Percentiles rank a stretch among this genome's conserved stretches.
phyloP scores from a whole-genome alignment of 1,140 invertebrate genomes.

The Pachyrhynchus sulphureomaculatus region DNA sequence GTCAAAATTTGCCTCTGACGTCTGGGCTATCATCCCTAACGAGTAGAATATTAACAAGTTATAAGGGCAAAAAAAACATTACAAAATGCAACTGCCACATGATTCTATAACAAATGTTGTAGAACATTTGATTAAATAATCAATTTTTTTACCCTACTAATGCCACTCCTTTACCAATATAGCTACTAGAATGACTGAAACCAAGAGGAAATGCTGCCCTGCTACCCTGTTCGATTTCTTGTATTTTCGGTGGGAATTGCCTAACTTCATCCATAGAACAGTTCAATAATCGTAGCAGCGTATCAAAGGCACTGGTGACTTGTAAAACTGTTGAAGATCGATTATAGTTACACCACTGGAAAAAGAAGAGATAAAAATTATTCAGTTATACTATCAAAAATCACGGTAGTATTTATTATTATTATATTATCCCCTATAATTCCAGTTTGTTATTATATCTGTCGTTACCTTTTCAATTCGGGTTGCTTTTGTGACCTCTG shows the following conservation, averaged over 20 bases:
- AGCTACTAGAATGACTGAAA: conserved; percentile 85
- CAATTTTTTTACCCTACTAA: conserved; percentile 87
- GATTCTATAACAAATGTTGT: no score
- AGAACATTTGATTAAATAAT: no score
- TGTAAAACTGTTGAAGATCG: conserved; percentile 59
- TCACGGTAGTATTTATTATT: no score
- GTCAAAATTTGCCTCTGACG: no score
- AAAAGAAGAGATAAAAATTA: conserved; percentile 5
- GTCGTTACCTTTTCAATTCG: no score
- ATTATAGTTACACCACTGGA: conserved; percentile 69
- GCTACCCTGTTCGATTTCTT: conserved; percentile 62
- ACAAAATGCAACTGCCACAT: no score
- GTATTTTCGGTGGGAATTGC: conserved; percentile 79
- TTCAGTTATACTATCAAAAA: neutral
- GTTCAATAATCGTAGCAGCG: conserved; percentile 52
- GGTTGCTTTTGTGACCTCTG: no score
- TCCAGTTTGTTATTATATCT: no score
- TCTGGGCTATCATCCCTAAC: no score
- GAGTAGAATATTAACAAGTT: no score
- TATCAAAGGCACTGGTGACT: conserved; percentile 58
- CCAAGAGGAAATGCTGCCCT: conserved; percentile 89
- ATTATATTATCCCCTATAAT: no score
- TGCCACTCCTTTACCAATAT: conserved; percentile 73
- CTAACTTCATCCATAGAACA: conserved; percentile 54
- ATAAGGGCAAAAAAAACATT: no score